phyloP scores from a whole-genome alignment of 2,797 vertebrate genomes.

The Aselliscus stoliczkanus region DNA sequence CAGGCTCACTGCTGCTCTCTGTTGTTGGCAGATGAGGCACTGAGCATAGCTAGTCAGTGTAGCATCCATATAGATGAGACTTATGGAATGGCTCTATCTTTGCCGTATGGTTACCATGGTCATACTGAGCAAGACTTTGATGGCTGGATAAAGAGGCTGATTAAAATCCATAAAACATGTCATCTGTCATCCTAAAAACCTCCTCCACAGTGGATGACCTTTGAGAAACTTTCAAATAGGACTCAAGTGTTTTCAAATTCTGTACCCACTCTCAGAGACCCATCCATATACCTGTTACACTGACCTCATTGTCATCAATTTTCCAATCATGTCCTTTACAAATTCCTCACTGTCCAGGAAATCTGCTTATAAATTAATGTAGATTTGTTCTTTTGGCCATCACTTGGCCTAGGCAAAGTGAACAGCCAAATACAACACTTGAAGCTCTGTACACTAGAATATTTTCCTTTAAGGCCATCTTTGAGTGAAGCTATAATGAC shows the following conservation, averaged over 20 bases:
- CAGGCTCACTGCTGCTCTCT: neutral
- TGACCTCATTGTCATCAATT: neutral
- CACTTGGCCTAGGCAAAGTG: neutral
- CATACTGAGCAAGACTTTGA: neutral
- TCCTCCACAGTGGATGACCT: neutral
- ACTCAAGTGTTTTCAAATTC: neutral
- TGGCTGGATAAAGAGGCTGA: neutral
- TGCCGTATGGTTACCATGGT: neutral
- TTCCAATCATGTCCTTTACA: neutral
- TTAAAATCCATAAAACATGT: neutral
- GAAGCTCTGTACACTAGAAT: neutral
- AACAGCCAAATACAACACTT: neutral
- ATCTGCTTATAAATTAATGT: neutral
- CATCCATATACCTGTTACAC: neutral
- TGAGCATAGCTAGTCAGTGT: neutral
- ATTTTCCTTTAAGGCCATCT: neutral
- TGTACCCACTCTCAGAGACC: neutral
- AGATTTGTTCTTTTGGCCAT: neutral
- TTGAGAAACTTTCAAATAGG: neutral
- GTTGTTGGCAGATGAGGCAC: neutral
- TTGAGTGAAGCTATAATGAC: neutral
- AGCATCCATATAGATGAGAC: neutral
- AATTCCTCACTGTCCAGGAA: neutral
- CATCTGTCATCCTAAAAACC: neutral
- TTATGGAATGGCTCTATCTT: neutral